phyloP scores from a whole-genome alignment of 2,113 vertebrate species.

The Ailurus styani region DNA sequence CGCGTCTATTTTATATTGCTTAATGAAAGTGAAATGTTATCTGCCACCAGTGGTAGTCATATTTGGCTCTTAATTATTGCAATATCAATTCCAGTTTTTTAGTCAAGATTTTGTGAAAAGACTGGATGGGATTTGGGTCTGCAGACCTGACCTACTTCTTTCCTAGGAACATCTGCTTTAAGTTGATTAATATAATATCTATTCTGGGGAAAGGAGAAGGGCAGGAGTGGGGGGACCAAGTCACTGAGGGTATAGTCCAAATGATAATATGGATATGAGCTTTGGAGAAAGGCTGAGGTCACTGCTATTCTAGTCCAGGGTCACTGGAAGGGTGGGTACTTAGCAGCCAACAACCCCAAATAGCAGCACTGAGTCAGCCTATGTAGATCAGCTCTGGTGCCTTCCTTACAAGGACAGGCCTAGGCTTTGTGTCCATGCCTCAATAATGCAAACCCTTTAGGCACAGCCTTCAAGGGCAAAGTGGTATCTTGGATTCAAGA shows the following conservation, averaged over 20 bases:
- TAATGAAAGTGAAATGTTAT: slow-evolving; percentile 71
- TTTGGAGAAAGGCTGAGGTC: background rate
- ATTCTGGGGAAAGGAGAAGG: background rate
- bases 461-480: background rate
- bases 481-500: background rate
- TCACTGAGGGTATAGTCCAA: background rate
- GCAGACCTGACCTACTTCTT: slow-evolving; percentile 69
- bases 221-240: background rate
- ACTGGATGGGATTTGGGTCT: slow-evolving; percentile 66
- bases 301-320: background rate
- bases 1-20: slow-evolving; percentile 68
- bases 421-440: background rate
- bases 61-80: slow-evolving; percentile 68
- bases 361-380: background rate
- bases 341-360: background rate
- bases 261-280: background rate
- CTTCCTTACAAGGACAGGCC: background rate
- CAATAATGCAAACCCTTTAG: background rate
- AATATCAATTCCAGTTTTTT: slow-evolving; percentile 60
- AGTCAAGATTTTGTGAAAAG: slow-evolving; percentile 70
- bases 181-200: slow-evolving; percentile 57
- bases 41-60: slow-evolving; percentile 67
- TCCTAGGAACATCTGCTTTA: slow-evolving; percentile 53
- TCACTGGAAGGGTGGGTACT: background rate
- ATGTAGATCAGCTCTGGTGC: background rate